Evolutionary conservation across 2,797 vertebrate genomes (phyloP).

Genomic region (Limosa lapponica): DNA sequence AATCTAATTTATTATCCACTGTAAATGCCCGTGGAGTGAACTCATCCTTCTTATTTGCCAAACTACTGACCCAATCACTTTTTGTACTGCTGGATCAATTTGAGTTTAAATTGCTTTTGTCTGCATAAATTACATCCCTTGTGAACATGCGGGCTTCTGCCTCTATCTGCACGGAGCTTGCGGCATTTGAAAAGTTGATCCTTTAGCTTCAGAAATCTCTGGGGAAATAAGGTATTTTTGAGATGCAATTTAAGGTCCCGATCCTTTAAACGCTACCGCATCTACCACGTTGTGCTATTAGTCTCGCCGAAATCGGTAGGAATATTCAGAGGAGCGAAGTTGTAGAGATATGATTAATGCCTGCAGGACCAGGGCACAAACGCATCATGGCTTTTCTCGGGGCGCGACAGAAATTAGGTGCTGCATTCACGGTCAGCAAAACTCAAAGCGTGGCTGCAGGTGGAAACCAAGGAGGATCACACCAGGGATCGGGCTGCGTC

Average conservation of each 20-base stretch:
- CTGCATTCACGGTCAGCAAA: background rate
- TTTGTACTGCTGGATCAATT: slow-evolving; percentile 45
- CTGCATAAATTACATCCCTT: slow-evolving; percentile 35
- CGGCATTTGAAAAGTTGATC: background rate
- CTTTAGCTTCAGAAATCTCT: background rate
- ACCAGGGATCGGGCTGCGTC: background rate
- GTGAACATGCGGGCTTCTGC: background rate
- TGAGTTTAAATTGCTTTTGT: slow-evolving; percentile 47
- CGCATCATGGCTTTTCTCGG: background rate
- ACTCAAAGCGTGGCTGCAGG: background rate
- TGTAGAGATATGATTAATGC: background rate
- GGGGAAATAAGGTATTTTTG: background rate
- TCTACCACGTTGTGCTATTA: background rate
- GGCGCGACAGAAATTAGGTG: background rate
- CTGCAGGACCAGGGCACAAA: background rate
- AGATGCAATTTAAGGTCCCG: background rate
- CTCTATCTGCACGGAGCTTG: background rate
- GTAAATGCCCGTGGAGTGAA: slow-evolving; percentile 32
- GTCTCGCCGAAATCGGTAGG: background rate
- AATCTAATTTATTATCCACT: slow-evolving; percentile 38
- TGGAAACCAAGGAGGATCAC: background rate
- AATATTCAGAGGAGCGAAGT: background rate
- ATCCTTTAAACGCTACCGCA: background rate
- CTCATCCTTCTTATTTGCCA: slow-evolving; percentile 51
- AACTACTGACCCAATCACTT: slow-evolving; percentile 49